Evolutionary conservation across 2,888 invertebrate genomes (phyloP), one percentile per base, ranked within the genome.

Genomic region (Gastracanthus pulcherrimus): DNA sequence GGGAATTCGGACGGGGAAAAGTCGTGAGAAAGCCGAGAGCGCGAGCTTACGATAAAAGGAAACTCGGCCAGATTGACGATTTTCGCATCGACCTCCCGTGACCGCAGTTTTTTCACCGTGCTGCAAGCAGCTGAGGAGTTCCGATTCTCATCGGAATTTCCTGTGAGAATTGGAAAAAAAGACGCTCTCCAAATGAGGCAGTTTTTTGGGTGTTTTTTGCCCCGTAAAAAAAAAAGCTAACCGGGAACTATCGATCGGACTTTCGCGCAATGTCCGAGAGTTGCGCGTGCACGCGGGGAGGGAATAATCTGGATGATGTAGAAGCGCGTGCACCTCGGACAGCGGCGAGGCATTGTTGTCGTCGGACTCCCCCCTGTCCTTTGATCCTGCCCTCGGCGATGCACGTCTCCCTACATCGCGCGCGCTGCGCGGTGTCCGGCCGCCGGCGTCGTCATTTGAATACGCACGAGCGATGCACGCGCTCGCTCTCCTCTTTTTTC

Each of bases 401-500:
- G 45, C 55, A 26, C 26, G 2, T n/a, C 23, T 55, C 23, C 55
- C 9, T 55, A 51, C 26, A 51, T 1, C 85, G 13, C 26, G 26
- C 55, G 23, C 55, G 55, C 23, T 55, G 11, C 55, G 9, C 55
- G 26, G 55, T 26, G 55, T 55, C 55, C 79, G n/a, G 78, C 81
- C 82, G 77, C 86, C 84, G 45, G 9, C 16, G 31, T 19, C 31
- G 85, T 86, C 86, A 90, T 90, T 89, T 89, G 89, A 89, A 89
- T 89, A 89, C 84, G 85, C 84, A 84, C 80, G 78, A 82, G 80
- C 84, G 13, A 23, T 11, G 83, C 87, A 83, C 79, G 83, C 84
- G 84, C 16, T 81, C 80, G 75, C 80, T 7, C 41, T 26, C 36
- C 26, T 81, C 81, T 80, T 80, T 84, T 80, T 83, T 72, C 79